Evolutionary conservation across 2,888 invertebrate species (phyloP), one percentile per base, ranked within the genome.

Genomic region (Mesochorus sp.): DNA sequence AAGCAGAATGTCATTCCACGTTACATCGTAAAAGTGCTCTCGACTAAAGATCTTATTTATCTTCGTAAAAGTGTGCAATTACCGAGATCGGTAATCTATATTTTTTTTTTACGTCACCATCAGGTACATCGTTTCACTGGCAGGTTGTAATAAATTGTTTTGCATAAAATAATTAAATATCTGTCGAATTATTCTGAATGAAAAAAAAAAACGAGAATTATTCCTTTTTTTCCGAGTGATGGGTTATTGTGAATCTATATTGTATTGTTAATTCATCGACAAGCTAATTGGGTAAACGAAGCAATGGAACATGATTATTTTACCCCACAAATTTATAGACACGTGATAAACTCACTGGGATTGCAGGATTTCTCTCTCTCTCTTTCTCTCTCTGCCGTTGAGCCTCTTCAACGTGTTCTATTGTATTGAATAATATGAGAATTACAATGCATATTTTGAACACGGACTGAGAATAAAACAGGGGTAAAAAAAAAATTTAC

Each of bases 21-120:
- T 34, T 62, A 31, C 53, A 59, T 76, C 44, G 51, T 42, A 51
- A 67, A 71, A 71, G 44, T 55, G 39, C 57, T 21, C 19, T 67
- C 34, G 47, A 57, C 42, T 34, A 39, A 59, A 37, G 57, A 67
- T 74, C 70, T 67, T 79, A 82, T 79, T 83, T 80, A 79, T 77
- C 76, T 81, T 79, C 73, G 61, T 51, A 19, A 34, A 57, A 12
- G 19, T 34, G 34, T 59, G 31, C 31, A 47, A 62, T 28, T 14
- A 64, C 51, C 71, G 76, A 59, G 64, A 76, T 81, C 44, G 73
- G 55, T 67, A 49, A 28, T 12, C 62, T 72, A 75, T 79, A n/a
- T 76, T 80, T 77, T 67, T 74, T 79, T 80, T 64, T 76, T 39
- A 42, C 67, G 61, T 70, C 42, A 44, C 42, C 12, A 31, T 59